Evolutionary conservation across 2,113 vertebrate genomes (phyloP), one percentile per base, ranked within the genome.

Genomic region (Pseudorectes ferrugineus): DNA sequence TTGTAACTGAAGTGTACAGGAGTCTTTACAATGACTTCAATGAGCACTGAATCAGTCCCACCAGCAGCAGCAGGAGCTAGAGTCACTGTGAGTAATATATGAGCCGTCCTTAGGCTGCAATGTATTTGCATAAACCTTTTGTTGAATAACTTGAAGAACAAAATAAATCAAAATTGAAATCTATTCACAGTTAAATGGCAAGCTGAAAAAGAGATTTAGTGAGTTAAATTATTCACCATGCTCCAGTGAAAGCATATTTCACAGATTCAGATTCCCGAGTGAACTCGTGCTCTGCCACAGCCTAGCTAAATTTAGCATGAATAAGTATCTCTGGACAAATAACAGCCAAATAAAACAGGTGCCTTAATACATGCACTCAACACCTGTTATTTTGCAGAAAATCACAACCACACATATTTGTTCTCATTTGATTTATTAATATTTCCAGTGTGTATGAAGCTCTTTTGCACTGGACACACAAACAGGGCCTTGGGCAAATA

Each of bases 141-240:
- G 93, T 92, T 93, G 92, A 94, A 89, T 96, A 92, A 96, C 82
- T 94, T 90, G 85, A 93, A 93, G 82, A 96, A 93, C 71, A 93
- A 93, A 94, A 96, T 97, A 93, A 96, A 97, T 95, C 92, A 97
- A 97, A 97, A 96, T 42, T 86, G 94, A 94, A 95, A 96, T 94
- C 91, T 94, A 95, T 85, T 94, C 88, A 70, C 72, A 94, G 92
- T 89, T 97, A 95, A 94, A 97, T 96, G 88, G 82, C 91, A 94
- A 94, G 72, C 85, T 90, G 67, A 54, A 95, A 95, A 88, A 96
- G 90, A 95, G 90, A 96, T 96, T 94, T 95, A 94, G 77, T 65
- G 74, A 96, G 70, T 65, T 94, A 96, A 95, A 97, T 96, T 97
- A 96, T 97, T 94, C 90, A 95, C 82, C 75, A 76, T 92, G 96